Evolutionary conservation across 37 sponge, comb jelly and placozoan species (phyloP).

Genomic region (Aplysina aerophoba): DNA sequence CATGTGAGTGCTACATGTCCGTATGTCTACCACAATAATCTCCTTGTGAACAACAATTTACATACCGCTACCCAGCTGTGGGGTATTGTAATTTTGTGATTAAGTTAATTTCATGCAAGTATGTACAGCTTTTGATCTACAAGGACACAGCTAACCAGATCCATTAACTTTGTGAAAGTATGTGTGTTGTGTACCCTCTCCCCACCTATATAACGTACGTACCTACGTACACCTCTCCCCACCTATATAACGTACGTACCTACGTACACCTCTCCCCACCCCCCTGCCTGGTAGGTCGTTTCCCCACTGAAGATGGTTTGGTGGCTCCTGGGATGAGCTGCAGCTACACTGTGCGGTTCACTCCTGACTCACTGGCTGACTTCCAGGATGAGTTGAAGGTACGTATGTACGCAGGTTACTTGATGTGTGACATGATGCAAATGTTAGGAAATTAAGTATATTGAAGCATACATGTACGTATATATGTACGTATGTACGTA

Average conservation of each 20-base stretch:
- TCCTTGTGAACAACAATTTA: too few relatives aligned
- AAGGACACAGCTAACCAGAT: too few relatives aligned
- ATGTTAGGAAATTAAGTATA: too few relatives aligned
- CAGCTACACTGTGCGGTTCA: conserved; percentile 56
- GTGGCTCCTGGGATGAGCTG: conserved; percentile 81
- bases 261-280: not conserved
- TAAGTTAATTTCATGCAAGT: too few relatives aligned
- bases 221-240: not conserved
- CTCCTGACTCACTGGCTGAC: conserved; percentile 74
- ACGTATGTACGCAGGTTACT: too few relatives aligned
- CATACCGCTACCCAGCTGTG: too few relatives aligned
- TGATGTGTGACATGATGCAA: not conserved
- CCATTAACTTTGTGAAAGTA: too few relatives aligned
- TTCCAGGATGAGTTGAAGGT: conserved; percentile 69
- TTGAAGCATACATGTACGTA: not conserved
- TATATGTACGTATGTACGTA: not conserved
- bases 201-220: not conserved
- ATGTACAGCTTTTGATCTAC: too few relatives aligned
- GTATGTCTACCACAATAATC: too few relatives aligned
- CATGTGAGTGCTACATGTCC: too few relatives aligned
- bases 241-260: not conserved
- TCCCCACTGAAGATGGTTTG: conserved; percentile 65
- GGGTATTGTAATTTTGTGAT: too few relatives aligned
- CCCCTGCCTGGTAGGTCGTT: conserved; percentile 20
- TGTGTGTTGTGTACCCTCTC: not conserved